phyloP scores from a whole-genome alignment of 2,888 invertebrate species.

The Gryllus longicercus region DNA sequence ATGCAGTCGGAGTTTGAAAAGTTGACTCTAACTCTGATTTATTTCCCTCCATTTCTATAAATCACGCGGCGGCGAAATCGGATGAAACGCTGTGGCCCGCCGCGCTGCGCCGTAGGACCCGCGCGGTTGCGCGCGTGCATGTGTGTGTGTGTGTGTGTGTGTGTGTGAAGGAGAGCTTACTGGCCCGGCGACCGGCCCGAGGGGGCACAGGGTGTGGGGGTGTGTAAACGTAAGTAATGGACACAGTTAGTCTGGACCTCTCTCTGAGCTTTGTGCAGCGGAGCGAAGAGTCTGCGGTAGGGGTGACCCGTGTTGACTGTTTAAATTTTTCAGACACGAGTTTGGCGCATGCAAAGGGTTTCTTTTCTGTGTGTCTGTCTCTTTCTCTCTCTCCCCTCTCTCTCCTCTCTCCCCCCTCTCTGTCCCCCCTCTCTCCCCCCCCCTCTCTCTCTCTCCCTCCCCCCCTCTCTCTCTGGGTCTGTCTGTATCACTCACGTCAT shows the following conservation, averaged over 20 bases:
- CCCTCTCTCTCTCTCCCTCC: no score
- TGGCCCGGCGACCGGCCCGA: no score
- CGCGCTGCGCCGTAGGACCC: neutral
- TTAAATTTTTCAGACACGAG: neutral
- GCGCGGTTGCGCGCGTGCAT: no score
- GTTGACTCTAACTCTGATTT: slow-evolving; percentile 17
- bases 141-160: no score
- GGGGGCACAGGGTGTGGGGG: neutral
- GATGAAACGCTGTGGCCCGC: neutral
- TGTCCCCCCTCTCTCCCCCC: no score
- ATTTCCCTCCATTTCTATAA: slow-evolving; percentile 17
- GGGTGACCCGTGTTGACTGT: neutral
- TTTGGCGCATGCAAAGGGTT: neutral
- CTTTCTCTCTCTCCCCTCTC: no score
- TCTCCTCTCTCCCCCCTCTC: no score
- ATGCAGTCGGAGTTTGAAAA: neutral
- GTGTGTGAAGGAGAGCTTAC: no score
- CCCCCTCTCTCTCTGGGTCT: no score
- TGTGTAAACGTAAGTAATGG: slow-evolving; percentile 11
- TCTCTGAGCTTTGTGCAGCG: neutral
- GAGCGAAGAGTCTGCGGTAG: neutral
- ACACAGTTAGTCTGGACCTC: neutral
- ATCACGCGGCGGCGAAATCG: neutral
- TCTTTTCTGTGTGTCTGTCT: neutral
- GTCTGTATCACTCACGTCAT: no score